These are phyloP conservation scores for Ooceraea biroi DNA, from an alignment of 1,140 invertebrate species.

Conservation along the genomic window DNA sequence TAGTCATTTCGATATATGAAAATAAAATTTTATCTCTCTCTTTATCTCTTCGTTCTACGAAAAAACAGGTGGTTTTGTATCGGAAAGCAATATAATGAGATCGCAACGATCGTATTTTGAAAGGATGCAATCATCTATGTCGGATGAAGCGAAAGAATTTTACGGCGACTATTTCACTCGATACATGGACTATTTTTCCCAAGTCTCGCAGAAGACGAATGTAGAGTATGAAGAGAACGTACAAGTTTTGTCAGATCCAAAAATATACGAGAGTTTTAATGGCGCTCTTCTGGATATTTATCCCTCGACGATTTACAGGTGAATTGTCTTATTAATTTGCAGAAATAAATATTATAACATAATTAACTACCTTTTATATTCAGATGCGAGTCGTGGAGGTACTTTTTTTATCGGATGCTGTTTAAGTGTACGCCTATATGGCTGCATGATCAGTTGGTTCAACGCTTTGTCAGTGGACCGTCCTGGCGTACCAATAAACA, in stretches of 20 bases:
- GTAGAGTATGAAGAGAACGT: conserved; percentile 69
- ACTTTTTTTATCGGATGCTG: conserved; percentile 86
- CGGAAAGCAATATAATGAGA: conserved; percentile 87
- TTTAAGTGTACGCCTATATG: conserved; percentile 85
- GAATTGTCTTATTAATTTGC: conserved; percentile 76
- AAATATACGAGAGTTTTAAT: conserved; percentile 86
- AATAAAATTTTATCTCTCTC: not conserved
- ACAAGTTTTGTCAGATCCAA: conserved; percentile 83
- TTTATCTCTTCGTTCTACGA: not conserved
- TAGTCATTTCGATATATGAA: not conserved
- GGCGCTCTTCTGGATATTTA: conserved; percentile 85
- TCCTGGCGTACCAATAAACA: conserved; percentile 66
- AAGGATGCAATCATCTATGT: conserved; percentile 87
- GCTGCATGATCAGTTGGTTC: conserved; percentile 87
- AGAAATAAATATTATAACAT: not conserved
- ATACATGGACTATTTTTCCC: conserved; percentile 86
- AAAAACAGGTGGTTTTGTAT: conserved; percentile 86
- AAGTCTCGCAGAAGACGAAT: conserved; percentile 75
- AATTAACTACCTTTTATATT: conserved; percentile 19
- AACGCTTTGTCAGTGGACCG: conserved; percentile 87
- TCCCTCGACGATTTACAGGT: conserved; percentile 87
- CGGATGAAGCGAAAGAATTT: conserved; percentile 84
- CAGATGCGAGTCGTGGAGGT: conserved; percentile 81
- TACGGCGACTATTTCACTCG: conserved; percentile 87
- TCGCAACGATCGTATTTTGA: conserved; percentile 86